Base-by-base conservation (phyloP, 2,888 invertebrate genomes). In the Diaperis boleti region DNA sequence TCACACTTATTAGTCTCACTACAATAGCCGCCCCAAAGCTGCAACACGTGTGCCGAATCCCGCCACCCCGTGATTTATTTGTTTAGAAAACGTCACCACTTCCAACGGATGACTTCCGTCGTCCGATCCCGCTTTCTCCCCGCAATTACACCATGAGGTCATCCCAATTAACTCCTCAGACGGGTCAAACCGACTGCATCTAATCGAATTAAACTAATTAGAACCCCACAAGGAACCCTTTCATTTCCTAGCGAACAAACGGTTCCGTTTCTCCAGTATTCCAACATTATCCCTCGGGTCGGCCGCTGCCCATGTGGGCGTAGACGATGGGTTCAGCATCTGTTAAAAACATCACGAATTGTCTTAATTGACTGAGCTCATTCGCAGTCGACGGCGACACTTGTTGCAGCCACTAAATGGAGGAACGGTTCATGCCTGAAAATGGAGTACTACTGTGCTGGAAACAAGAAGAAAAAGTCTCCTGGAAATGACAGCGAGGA, bases 311-410 rank as follows among this genome's bases (percentile, higher is more conserved):
- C n/a, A 26, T 39, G 70, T 68, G 69, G 71, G 71, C 70, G 71
- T 68, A 26, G 26, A n/a, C n/a, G n/a, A n/a, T n/a, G n/a, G 22
- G 41, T 18, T 22, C 44, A 65, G 66, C 72, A 73, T 73, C 72
- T 73, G 72, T 65, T 73, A 70, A 70, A 72, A 70, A 65, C 65
- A 72, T 72, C 67, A 65, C 56, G 56, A 66, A 72, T 66, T 71
- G 69, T 67, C 69, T 70, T 60, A 64, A 64, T 64, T 64, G 59
- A 59, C 54, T 50, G 45, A 52, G 54, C 56, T 62, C 41, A 42
- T 49, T 49, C 49, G 45, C 45, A 47, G 52, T 52, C 57, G 54
- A 56, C 56, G 31, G 45, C 45, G 55, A 59, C 64, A 64, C 64
- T 64, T 64, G 64, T 64, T 64, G 64, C 64, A n/a, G 29, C 26